A percentile compares a stretch with the other conserved stretches of the same genome.
Conservation (phyloP, 2,113 vertebrate genomes). For the Zingel zingel region DNA sequence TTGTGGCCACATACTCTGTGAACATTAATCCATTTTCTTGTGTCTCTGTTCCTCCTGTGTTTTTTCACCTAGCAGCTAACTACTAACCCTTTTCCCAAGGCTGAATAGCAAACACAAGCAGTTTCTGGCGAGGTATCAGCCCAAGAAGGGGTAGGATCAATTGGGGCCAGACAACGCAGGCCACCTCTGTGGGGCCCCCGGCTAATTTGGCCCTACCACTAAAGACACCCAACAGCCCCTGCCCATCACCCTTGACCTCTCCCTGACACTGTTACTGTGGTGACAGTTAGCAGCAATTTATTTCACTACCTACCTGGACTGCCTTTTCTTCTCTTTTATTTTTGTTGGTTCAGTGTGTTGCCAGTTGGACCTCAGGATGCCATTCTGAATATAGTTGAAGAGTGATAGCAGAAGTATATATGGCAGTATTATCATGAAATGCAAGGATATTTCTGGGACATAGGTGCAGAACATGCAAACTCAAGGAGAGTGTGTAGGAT, state of each 20-base stretch:
- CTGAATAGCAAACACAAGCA: conserved; percentile 53
- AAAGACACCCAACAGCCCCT: conserved; percentile 38
- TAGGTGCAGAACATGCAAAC: no score
- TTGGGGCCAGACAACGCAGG: conserved; percentile 43
- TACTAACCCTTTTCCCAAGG: conserved; percentile 42
- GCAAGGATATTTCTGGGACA: neutral
- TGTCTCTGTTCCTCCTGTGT: conserved; percentile 15
- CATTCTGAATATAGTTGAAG: conserved; percentile 33
- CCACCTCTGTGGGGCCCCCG: conserved; percentile 21
- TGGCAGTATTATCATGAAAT: neutral
- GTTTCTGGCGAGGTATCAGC: conserved; percentile 44
- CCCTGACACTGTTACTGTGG: conserved; percentile 50
- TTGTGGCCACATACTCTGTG: neutral
- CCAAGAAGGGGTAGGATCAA: conserved; percentile 57
- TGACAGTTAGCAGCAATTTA: conserved; percentile 54
- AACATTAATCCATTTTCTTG: neutral
- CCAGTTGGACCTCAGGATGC: conserved; percentile 8
- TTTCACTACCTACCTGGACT: conserved; percentile 23
- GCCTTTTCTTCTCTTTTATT: conserved; percentile 33
- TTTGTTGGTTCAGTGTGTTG: neutral
- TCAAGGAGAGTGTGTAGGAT: no score
- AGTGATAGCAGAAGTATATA: conserved; percentile 1
- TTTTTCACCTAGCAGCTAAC: conserved; percentile 29
- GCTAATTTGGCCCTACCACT: conserved; percentile 55
- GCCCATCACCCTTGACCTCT: conserved; percentile 59